Base-by-base conservation (phyloP, 2,113 vertebrate species). In the Serilophus lunatus region DNA sequence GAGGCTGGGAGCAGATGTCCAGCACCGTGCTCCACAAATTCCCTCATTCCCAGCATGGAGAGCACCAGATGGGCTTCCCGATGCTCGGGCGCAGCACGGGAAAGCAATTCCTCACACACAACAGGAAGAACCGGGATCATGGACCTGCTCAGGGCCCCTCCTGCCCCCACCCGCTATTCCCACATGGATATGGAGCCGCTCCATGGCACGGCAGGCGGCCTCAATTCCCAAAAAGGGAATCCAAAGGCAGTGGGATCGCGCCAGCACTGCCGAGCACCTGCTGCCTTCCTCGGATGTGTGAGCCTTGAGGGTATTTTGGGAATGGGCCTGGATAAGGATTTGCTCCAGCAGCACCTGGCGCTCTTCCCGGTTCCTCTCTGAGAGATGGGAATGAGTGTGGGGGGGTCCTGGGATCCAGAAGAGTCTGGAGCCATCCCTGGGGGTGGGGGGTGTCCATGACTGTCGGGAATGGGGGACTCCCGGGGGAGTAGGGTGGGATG, bases 1-100 rank as follows among this genome's bases (percentile, higher is more conserved):
- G 10, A n/a, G 82, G 87, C 74, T 28, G 33, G 78, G 18, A 75
- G 70, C 89, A 94, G 91, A 95, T 91, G 91, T 56, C 93, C 53
- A 2, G 40, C 78, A 61, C 77, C 3, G 9, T 13, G 35, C 69
- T 38, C 53, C 54, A 2, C 19, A 29, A 4, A 42, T 38, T 79
- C 63, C 47, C 25, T 12, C 10, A 8, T 59, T 19, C 66, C 12
- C 18, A 3, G 71, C 45, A 4, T 3, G 1, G 59, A 35, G 45
- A 66, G 70, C 4, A 1, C 66, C 94, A 96, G 93, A 96, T 95
- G 94, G 90, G 93, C 88, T 12, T 3, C 45, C 76, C 4, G 31
- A 63, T 9, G 72, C 77, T 92, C 82, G 7, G 18, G 44, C 7
- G 45, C 64, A 10, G 54, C 4, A 1, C 47, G 8, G 78, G 64